Evolutionary conservation across 2,797 vertebrate genomes (phyloP), one percentile per base, ranked within the genome.

Genomic region (Ciconia nigra): DNA sequence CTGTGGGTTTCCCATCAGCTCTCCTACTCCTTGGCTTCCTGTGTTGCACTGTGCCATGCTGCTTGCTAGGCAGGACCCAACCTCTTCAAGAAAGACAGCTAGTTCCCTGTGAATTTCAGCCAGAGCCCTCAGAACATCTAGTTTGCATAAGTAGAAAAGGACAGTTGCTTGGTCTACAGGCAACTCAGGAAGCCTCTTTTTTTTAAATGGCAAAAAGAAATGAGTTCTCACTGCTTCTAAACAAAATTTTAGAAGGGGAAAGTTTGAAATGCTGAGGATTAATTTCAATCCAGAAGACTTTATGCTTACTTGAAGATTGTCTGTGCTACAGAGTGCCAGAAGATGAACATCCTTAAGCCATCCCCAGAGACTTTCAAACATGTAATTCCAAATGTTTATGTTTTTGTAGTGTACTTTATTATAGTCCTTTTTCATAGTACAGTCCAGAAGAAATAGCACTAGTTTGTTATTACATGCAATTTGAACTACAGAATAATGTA

Each of bases 31-130:
- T 39, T 51, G 46, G 11, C 4, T 47, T 55, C 31, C 26, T 67
- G 2, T 7, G 6, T n/a, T 1, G 0, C 3, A 9, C 15, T 9
- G 18, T 15, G 5, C 7, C 66, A 46, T 46, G 20, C n/a, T 37
- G 8, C 22, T 42, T 10, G 13, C 15, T 51, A 29, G 47, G 26
- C n/a, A 57, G 12, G 15, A 12, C 24, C 9, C 55, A 42, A 16
- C 0, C 5, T 62, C 33, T 42, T 31, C 2, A 4, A 35, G 31
- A 58, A 65, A 71, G 11, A 35, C 9, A 35, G 4, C 4, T 35
- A 49, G 9, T 11, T 77, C 20, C 13, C 26, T 46, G 11, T 47
- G 42, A 65, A 42, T 69, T 91, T 61, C 46, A 79, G 5, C 8
- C 26, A 37, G n/a, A 80, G 8, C 3, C 18, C n/a, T 90, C 47